Conservation (phyloP, 2,888 invertebrate species). For the Cephus pygmeus region DNA sequence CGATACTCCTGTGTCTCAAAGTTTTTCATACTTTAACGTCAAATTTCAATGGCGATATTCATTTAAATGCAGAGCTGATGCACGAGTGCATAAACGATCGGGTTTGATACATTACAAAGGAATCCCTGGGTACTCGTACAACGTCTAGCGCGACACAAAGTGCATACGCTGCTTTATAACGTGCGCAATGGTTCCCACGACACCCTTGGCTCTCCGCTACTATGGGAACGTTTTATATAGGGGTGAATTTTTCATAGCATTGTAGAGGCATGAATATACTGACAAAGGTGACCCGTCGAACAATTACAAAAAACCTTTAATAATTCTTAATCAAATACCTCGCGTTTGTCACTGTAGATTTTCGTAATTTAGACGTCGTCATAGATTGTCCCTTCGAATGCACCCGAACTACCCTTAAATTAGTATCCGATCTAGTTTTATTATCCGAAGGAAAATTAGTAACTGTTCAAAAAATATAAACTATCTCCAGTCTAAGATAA, state of each 20-base stretch:
- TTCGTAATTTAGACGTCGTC: background rate
- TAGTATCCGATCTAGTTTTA: background rate
- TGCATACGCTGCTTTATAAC: slow-evolving; percentile 47
- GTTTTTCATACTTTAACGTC: background rate
- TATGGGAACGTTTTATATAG: slow-evolving; percentile 52
- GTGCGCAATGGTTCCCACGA: slow-evolving; percentile 57
- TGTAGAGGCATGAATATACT: background rate
- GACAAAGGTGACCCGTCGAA: background rate
- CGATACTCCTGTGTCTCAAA: background rate
- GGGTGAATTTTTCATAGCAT: slow-evolving; percentile 39
- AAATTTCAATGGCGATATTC: background rate
- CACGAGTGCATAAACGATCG: background rate
- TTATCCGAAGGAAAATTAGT: background rate
- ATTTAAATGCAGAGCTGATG: background rate
- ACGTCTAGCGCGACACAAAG: slow-evolving; percentile 29
- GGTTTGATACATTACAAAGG: slow-evolving; percentile 31
- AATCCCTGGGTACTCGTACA: slow-evolving; percentile 33
- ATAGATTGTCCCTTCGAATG: background rate
- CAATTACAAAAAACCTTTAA: background rate
- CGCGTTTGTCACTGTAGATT: background rate
- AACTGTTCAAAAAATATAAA: background rate
- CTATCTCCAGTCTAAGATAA: background rate
- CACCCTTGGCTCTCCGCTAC: slow-evolving; percentile 41
- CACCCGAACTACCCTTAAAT: background rate
- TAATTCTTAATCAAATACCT: background rate